Conservation (phyloP, 2,888 invertebrate species). For the Abrostola triplasia region DNA sequence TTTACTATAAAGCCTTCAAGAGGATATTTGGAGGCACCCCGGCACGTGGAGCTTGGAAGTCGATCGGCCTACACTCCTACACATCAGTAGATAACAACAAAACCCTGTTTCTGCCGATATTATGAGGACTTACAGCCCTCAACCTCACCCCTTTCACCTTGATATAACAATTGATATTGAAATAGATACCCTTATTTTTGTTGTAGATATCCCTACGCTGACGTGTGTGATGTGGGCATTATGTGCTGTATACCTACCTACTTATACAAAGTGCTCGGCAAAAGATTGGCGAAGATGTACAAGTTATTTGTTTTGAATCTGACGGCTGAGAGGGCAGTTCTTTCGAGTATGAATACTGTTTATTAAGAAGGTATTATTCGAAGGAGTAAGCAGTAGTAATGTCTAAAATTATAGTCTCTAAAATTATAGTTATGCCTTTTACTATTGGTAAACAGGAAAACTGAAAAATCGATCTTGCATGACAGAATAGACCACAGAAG, state of each 20-base stretch:
- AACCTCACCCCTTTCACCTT: constrained; percentile 6
- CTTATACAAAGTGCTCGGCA: no score
- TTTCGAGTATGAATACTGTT: no score
- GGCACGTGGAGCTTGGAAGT: constrained; percentile 20
- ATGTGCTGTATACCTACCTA: no score
- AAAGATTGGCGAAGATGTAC: no score
- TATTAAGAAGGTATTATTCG: neutral
- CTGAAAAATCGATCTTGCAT: no score
- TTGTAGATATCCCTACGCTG: neutral
- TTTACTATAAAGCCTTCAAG: constrained; percentile 40
- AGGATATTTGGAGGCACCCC: constrained; percentile 44
- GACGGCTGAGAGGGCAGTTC: no score
- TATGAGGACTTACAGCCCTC: constrained; percentile 4
- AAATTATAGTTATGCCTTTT: no score
- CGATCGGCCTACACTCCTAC: constrained; percentile 12
- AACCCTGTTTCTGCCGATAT: neutral
- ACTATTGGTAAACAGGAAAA: no score
- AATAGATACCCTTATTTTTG: constrained; percentile 11
- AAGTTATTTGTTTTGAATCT: no score
- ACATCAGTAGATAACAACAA: constrained; percentile 19
- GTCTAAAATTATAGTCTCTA: no score
- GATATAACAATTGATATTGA: constrained; percentile 22
- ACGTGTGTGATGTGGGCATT: constrained; percentile 3
- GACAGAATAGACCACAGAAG: no score
- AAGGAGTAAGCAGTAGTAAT: no score